These are phyloP conservation scores for Ornithoptera alexandrae DNA, from an alignment of 2,888 invertebrate species.

Conservation along the genomic window DNA sequence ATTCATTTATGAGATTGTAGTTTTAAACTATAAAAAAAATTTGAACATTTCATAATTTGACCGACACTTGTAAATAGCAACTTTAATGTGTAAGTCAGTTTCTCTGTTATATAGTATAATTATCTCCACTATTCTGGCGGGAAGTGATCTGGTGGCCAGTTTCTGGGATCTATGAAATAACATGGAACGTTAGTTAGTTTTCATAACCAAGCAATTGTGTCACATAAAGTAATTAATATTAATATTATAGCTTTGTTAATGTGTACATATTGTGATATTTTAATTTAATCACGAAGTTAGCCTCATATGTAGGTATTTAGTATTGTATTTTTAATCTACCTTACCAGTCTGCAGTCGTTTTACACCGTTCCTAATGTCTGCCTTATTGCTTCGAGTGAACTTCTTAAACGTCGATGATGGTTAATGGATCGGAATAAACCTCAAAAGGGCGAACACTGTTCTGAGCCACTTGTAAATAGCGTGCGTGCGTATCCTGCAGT, in stretches of 20 bases:
- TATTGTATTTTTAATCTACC: constrained; percentile 50
- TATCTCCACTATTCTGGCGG: constrained; percentile 38
- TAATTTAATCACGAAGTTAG: constrained; percentile 74
- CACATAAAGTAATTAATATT: constrained; percentile 53
- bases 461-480: constrained; percentile 31
- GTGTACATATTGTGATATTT: constrained; percentile 80
- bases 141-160: constrained; percentile 39
- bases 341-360: constrained; percentile 54
- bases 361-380: constrained; percentile 51
- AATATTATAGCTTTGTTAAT: constrained; percentile 64
- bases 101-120: constrained; percentile 30
- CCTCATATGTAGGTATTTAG: constrained; percentile 63
- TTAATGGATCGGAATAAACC: constrained; percentile 17
- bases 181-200: constrained; percentile 41
- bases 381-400: constrained; percentile 38
- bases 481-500: constrained; percentile 31
- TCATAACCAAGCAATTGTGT: constrained; percentile 32
- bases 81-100: constrained; percentile 17
- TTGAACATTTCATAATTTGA: constrained; percentile 16
- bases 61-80: constrained; percentile 26
- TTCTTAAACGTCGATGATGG: constrained; percentile 25
- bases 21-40: constrained; percentile 31
- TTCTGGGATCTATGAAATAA: constrained; percentile 47
- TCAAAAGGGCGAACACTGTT: constrained; percentile 6
- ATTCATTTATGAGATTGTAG: constrained; percentile 36